These are phyloP conservation scores for Liposcelis brunnea DNA, from an alignment of 2,888 invertebrate species.

Conservation along the genomic window DNA sequence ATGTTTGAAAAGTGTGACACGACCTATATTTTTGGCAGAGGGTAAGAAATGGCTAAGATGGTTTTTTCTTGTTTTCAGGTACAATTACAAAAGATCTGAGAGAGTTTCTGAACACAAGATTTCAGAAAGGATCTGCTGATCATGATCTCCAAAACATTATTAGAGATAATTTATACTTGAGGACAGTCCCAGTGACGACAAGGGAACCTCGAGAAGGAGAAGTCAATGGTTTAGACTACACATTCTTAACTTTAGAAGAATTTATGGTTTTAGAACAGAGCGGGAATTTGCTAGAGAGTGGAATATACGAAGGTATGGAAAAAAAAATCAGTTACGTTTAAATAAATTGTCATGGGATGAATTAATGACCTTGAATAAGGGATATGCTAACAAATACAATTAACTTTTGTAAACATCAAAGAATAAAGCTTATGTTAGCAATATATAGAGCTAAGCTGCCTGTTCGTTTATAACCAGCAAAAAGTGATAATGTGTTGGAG, in stretches of 20 bases:
- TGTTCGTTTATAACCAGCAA: no score
- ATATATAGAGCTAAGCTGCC: no score
- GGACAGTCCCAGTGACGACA: slow-evolving; percentile 45
- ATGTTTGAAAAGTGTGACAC: no score
- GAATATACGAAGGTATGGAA: slow-evolving; percentile 41
- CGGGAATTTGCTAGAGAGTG: slow-evolving; percentile 41
- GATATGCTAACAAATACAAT: no score
- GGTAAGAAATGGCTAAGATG: no score
- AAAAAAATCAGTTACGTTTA: no score
- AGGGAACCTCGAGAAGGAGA: slow-evolving; percentile 36
- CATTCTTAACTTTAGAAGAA: slow-evolving; percentile 35
- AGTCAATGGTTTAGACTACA: slow-evolving; percentile 42
- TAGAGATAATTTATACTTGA: slow-evolving; percentile 40
- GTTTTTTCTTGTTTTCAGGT: slow-evolving; percentile 22
- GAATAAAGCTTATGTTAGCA: no score
- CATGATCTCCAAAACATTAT: slow-evolving; percentile 45
- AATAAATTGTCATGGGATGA: no score
- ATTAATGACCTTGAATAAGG: no score
- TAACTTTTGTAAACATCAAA: no score
- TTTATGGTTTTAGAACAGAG: slow-evolving; percentile 35
- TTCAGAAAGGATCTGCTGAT: slow-evolving; percentile 37
- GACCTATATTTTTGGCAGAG: no score
- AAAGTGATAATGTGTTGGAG: not conserved
- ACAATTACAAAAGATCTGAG: slow-evolving; percentile 32
- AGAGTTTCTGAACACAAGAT: slow-evolving; percentile 35